These are phyloP conservation scores for Copsychus sechellarum DNA, from an alignment of 2,113 vertebrate genomes.

Conservation along the genomic window DNA sequence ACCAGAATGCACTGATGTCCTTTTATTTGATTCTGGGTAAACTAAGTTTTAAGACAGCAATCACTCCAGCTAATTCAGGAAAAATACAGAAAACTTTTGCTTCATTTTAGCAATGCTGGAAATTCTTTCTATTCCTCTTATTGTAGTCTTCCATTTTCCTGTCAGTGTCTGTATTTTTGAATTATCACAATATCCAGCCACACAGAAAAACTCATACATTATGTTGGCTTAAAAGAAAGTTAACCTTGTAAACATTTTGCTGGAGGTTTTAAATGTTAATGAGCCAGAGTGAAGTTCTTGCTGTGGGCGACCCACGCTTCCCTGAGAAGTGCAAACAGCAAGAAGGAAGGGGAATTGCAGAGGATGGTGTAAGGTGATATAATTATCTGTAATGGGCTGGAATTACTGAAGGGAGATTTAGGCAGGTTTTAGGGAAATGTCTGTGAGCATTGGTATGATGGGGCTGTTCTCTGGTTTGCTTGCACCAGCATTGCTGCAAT, in stretches of 20 bases:
- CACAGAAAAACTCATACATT: neutral
- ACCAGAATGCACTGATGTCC: neutral
- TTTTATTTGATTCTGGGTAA: neutral
- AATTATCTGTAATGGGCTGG: neutral
- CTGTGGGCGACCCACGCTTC: neutral
- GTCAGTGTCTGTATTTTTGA: neutral
- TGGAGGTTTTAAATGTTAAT: conserved; percentile 25
- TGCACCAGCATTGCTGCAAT: neutral
- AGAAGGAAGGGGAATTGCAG: neutral
- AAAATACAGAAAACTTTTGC: neutral
- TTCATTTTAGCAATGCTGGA: neutral
- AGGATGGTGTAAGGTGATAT: neutral
- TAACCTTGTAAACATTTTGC: conserved; percentile 27
- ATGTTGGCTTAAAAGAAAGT: neutral
- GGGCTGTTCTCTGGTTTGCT: neutral
- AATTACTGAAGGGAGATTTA: neutral
- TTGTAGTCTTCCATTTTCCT: neutral
- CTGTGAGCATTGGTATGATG: neutral
- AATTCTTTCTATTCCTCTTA: neutral
- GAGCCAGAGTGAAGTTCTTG: conserved; percentile 18
- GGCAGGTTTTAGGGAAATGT: neutral
- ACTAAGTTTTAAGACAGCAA: neutral
- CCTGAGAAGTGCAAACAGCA: neutral
- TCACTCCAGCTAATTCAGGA: neutral
- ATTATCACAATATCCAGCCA: neutral